Base-by-base conservation (phyloP, 2,888 invertebrate genomes). In the Tetheella fluctuosa region DNA sequence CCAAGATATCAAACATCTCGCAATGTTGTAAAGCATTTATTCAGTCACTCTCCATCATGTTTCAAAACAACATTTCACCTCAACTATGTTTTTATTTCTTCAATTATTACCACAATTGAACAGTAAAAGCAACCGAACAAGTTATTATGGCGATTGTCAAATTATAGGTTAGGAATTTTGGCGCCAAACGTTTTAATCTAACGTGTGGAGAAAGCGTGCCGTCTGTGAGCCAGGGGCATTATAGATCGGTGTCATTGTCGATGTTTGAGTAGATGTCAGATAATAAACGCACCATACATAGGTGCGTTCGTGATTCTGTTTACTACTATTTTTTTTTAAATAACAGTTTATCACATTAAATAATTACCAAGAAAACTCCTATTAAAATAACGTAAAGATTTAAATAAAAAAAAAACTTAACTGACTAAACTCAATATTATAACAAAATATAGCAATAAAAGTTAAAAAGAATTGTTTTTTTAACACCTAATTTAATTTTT, bases 141-240 rank as follows among this genome's bases (percentile, higher is more conserved):
- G 65, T 62, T 71, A 37, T 56, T 54, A 63, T 62, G 63, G 65
- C 62, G 59, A 66, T 59, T 74, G 76, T 81, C 75, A 74, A 81
- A 79, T 85, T 69, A 78, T 71, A 80, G 77, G 79, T 80, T 81
- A 83, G 80, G 88, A 88, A 86, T 90, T 90, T 90, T 88, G 89
- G 90, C 90, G 90, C 90, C 91, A 84, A 83, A 79, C 65, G 67
- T 60, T 64, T 64, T 76, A 76, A 76, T 77, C 64, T 75, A 76
- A 76, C 77, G 69, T 70, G 70, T 65, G 69, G 89, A 81, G 90
- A 91, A 90, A 91, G 91, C 79, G 77, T 76, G 79, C 69, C 69
- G 80, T 77, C 77, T 80, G 65, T 67, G 67, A 56, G 80, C 88
- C 81, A 64, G 72, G 62, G 84, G 88, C 88, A 70, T 69, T 78